Conservation (phyloP, 2,113 vertebrate genomes). For the Ophthalmolycus amberensis region DNA sequence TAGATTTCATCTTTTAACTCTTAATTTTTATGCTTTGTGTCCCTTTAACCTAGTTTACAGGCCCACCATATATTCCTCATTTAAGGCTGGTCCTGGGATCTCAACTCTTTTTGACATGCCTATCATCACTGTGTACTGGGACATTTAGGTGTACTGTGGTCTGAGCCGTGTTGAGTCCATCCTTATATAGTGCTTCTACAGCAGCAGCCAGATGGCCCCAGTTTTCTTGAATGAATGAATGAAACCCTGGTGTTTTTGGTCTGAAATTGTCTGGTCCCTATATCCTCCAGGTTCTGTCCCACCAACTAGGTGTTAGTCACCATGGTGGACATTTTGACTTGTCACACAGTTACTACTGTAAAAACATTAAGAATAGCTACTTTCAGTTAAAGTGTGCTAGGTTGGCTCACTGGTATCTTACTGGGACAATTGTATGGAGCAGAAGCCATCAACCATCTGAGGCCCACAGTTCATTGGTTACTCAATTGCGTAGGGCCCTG, state of each 20-base stretch:
- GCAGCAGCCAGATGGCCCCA: background rate
- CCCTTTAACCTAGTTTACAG: too few relatives aligned
- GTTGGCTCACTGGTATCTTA: background rate
- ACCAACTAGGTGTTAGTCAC: too few relatives aligned
- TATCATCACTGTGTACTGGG: background rate
- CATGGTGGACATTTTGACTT: background rate
- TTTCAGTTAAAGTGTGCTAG: background rate
- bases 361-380: background rate
- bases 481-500: too few relatives aligned
- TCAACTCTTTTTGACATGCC: too few relatives aligned
- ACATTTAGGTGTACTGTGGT: background rate
- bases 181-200: background rate
- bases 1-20: too few relatives aligned
- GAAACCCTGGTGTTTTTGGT: background rate
- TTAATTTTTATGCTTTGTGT: too few relatives aligned
- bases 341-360: background rate
- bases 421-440: too few relatives aligned
- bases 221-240: background rate
- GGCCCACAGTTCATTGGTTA: too few relatives aligned
- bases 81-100: too few relatives aligned
- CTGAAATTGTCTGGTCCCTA: background rate
- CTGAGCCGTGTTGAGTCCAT: background rate
- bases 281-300: background rate
- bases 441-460: too few relatives aligned
- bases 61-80: too few relatives aligned